These are phyloP conservation scores for Lysandra coridon DNA, from an alignment of 2,888 invertebrate genomes.

Conservation along the genomic window DNA sequence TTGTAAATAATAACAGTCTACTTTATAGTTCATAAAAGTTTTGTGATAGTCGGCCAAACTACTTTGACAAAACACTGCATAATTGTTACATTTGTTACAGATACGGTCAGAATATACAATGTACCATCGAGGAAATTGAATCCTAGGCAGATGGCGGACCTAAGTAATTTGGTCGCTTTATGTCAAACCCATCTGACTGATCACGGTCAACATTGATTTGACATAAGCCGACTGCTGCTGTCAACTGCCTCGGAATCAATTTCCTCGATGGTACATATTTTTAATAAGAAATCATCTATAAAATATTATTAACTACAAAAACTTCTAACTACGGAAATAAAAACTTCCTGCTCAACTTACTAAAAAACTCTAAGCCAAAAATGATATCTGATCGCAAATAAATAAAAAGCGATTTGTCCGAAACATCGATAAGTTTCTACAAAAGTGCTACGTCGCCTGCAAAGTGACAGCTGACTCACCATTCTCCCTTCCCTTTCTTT, in stretches of 20 bases:
- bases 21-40: neutral
- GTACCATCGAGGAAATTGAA: too few relatives aligned
- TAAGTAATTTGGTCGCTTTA: too few relatives aligned
- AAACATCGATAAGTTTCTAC: neutral
- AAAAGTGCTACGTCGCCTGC: neutral
- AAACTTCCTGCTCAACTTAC: neutral
- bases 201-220: too few relatives aligned
- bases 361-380: neutral
- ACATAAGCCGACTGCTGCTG: too few relatives aligned
- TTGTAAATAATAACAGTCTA: neutral
- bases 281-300: neutral
- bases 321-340: neutral
- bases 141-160: too few relatives aligned
- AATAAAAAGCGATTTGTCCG: neutral
- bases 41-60: too few relatives aligned
- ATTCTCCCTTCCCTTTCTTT: constrained; percentile 91
- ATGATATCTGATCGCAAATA: constrained; percentile 1
- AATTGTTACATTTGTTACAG: too few relatives aligned
- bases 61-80: too few relatives aligned
- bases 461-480: constrained; percentile 69
- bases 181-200: too few relatives aligned
- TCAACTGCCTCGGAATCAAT: too few relatives aligned
- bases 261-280: too few relatives aligned
- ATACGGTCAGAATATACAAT: too few relatives aligned
- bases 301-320: neutral